Base-by-base conservation (phyloP, 2,888 invertebrate genomes). In the Lumbricus terrestris region DNA sequence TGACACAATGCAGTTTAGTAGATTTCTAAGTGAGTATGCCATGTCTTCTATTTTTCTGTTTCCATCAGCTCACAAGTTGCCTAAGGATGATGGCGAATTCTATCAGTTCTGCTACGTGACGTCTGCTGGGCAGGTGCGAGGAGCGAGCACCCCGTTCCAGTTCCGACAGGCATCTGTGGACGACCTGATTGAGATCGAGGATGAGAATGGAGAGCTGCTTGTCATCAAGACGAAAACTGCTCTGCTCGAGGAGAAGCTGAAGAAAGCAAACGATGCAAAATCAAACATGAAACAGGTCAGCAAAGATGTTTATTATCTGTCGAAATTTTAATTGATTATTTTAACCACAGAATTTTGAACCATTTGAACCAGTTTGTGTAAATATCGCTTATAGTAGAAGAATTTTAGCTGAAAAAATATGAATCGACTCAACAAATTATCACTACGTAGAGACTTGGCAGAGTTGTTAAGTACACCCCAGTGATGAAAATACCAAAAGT, bases 51-150 rank as follows among this genome's bases (percentile, higher is more conserved):
- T 69, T 69, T n/a, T n/a, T 69, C 69, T 69, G n/a, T 69, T 69
- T 69, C 23, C 1, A 69, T 69, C 93, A 94, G 94, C 93, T 34
- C 92, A 93, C 42, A 92, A 93, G 37, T 90, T 95, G 90, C 95
- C 95, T 0, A 93, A 93, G 54, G 94, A 95, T 91, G 95, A 95
- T 92, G 94, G 94, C 16, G 95, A 95, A 91, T 95, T 95, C 90
- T 95, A 95, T 92, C 95, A 95, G 93, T 95, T 95, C 92, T 95
- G 94, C 91, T 95, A 95, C 90, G 94, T 95, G 88, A 93, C 93
- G 33, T 93, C 93, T 42, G 92, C 92, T 33, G 93, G 93, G 8
- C 93, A 94, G 89, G 93, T 95, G 47, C 92, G 94, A 16, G 95
- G 95, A 33, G 94, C 95, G 37, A 94, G 94, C 91, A 94, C 94